Base-by-base conservation (phyloP, 2,797 vertebrate species). In the Tangara arthus region DNA sequence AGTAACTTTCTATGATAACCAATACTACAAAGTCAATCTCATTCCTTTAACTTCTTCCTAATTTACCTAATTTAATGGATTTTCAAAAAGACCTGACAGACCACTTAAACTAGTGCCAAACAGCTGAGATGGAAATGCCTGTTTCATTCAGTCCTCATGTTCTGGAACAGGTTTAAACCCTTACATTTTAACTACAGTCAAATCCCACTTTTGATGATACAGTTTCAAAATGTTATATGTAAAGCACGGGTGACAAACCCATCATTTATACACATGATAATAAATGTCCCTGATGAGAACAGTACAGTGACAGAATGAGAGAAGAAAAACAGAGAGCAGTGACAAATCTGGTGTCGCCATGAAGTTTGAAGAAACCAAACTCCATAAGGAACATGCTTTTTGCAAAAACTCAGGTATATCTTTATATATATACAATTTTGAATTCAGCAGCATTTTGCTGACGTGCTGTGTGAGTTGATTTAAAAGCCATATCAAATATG, bases 311-410 rank as follows among this genome's bases (percentile, higher is more conserved):
- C 52, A 39, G 13, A 41, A 35, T 0, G 3, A 19, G 27, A 75
- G 3, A 50, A n/a, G 5, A 32, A 47, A 69, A 41, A 15, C 9
- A 24, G 12, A 37, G 3, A 11, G 8, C 0, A 2, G 7, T 10
- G 16, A 49, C 30, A 47, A 53, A 56, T 10, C 7, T 4, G 32
- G 52, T n/a, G 30, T 32, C 5, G 8, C 30, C 30, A 20, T 32
- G 30, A 2, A 64, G 18, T 17, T 9, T 24, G 18, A 57, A 18
- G 37, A 82, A 72, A 37, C 3, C 12, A 50, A 46, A 77, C 6
- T 28, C 22, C 8, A 23, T 0, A 50, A 12, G 8, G 6, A 56
- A 28, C 3, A 23, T 0, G 0, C 4, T 13, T 14, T 6, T 35
- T 7, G 1, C 32, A 46, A 86, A 71, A 39, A 4, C 8, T 7